Base-by-base conservation (phyloP, 2,888 invertebrate genomes). In the Dyspetes luteomarginatus region DNA sequence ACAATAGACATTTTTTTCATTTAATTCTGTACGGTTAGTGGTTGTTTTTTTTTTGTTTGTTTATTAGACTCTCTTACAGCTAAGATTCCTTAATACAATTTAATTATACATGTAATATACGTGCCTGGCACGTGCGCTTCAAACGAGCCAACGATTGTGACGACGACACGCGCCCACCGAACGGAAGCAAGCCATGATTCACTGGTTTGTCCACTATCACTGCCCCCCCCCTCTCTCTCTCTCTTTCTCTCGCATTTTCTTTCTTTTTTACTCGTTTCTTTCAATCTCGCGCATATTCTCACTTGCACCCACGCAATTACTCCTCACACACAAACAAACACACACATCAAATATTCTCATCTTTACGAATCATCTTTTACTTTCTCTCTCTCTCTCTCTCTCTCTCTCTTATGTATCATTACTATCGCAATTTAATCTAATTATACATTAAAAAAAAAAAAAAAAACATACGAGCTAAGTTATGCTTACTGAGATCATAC, bases 401-500 rank as follows among this genome's bases (percentile, higher is more conserved):
- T 52, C 24, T 2, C 36, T 26, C 62, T 9, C 26, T 15, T 24
- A n/a, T n/a, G n/a, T n/a, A 58, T 69, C 26, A 64, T 48, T 64
- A 55, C 26, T 28, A 52, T 43, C 73, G 64, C 56, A 36, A 74
- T 52, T 52, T 52, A 69, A 64, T 74, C 68, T 74, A 77, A 90
- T 89, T 89, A 89, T 83, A 87, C 83, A 86, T 86, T 88, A 89
- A 86, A 88, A 89, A 88, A 86, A 88, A 89, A 88, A 89, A 86
- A 87, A 89, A 88, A 86, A 88, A 89, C 89, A 85, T 91, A 91
- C 87, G 81, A 83, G 85, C 89, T 91, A 91, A 89, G 87, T 91
- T 91, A 91, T 85, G 88, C 89, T 91, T 91, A 92, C 90, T 92
- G 92, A 92, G 92, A 92, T 92, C 92, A 92, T 91, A 92, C 91